phyloP scores from a whole-genome alignment of 2,113 vertebrate species.

The Athene cunicularia region DNA sequence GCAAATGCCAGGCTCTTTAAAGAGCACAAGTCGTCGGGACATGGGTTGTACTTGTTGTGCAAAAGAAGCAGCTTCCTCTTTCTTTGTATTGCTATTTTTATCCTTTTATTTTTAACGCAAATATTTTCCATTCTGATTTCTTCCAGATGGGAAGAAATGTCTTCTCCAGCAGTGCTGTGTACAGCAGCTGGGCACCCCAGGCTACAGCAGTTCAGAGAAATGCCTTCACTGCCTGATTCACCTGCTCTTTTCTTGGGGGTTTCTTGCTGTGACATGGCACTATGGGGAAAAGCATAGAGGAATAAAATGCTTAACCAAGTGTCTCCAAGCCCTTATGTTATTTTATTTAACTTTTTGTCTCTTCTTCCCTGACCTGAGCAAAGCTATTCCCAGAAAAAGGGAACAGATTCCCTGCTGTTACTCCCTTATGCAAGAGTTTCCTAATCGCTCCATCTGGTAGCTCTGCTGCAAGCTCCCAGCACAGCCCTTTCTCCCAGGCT shows the following conservation, averaged over 20 bases:
- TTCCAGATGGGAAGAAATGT: slow-evolving; percentile 64
- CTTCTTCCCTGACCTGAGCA: slow-evolving; percentile 2
- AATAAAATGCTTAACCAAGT: neutral
- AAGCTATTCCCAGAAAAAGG: slow-evolving; percentile 42
- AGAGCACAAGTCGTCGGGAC: neutral
- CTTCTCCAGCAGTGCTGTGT: neutral
- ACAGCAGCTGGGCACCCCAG: slow-evolving; percentile 3
- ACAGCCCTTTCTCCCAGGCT: neutral
- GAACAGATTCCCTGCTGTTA: slow-evolving; percentile 34
- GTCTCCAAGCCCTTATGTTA: neutral
- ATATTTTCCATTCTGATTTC: slow-evolving; percentile 58
- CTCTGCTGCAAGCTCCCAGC: neutral
- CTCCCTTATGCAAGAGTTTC: slow-evolving; percentile 52
- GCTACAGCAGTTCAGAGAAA: neutral
- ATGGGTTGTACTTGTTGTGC: neutral
- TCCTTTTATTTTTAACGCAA: slow-evolving; percentile 32
- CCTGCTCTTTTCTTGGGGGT: neutral
- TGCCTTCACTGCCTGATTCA: neutral
- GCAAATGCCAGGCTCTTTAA: neutral
- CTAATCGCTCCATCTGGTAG: neutral
- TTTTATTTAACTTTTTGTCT: neutral
- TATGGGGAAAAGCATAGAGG: neutral
- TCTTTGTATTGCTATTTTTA: slow-evolving; percentile 57
- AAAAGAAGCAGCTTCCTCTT: neutral
- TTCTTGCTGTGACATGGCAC: neutral